These are phyloP conservation scores for Drosophila obscura DNA, from an alignment of 1,140 invertebrate species.

Conservation along the genomic window DNA sequence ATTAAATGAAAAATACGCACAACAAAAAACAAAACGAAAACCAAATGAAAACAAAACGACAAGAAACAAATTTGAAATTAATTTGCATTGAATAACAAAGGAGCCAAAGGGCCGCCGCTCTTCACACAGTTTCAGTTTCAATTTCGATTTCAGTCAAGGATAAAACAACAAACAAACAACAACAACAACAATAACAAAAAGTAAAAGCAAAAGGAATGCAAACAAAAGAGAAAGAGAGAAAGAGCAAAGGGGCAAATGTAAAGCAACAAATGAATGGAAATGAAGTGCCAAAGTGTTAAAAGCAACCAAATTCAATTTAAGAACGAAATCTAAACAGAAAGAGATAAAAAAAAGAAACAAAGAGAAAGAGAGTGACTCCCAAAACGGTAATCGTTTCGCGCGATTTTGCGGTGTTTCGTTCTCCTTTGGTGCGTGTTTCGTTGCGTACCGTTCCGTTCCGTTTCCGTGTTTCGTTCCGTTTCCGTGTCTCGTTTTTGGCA, in stretches of 20 bases:
- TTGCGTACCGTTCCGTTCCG: slow-evolving; percentile 22
- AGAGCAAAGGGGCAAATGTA: slow-evolving; percentile 20
- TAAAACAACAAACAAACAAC: slow-evolving; percentile 15
- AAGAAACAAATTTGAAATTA: slow-evolving; percentile 69
- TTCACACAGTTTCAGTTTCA: slow-evolving; percentile 32
- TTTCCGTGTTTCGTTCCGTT: slow-evolving; percentile 19
- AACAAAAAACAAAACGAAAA: slow-evolving; percentile 32
- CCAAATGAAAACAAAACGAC: slow-evolving; percentile 30
- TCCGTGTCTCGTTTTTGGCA: slow-evolving; percentile 10
- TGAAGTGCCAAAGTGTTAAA: slow-evolving; percentile 75
- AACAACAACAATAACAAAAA: slow-evolving; percentile 8
- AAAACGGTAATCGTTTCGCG: slow-evolving; percentile 20
- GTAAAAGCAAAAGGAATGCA: background rate
- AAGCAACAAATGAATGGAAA: slow-evolving; percentile 47
- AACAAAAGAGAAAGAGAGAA: slow-evolving; percentile 12
- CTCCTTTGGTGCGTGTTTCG: slow-evolving; percentile 2
- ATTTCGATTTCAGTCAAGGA: slow-evolving; percentile 42
- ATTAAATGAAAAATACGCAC: slow-evolving; percentile 54
- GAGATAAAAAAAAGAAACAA: slow-evolving; percentile 26
- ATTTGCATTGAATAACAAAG: slow-evolving; percentile 71
- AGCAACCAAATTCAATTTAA: slow-evolving; percentile 45
- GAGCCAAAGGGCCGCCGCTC: slow-evolving; percentile 2
- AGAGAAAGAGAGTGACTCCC: background rate
- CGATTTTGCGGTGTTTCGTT: slow-evolving; percentile 21
- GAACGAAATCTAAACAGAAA: slow-evolving; percentile 27